Evolutionary conservation across 2,888 invertebrate genomes (phyloP).

Genomic region (Drosophila infuscata): DNA sequence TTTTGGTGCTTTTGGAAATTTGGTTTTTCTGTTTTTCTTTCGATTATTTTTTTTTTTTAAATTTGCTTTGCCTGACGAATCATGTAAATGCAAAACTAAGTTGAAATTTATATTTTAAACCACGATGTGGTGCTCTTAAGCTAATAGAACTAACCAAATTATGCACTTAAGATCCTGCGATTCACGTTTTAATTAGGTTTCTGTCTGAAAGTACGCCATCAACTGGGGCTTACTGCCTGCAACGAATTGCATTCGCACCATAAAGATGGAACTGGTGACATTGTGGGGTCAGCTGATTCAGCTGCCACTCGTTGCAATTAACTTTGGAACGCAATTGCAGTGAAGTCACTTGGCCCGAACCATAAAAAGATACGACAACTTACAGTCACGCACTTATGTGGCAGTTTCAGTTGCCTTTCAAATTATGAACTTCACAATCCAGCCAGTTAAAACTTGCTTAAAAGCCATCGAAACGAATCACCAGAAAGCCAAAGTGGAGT

Average conservation of each 20-base stretch:
- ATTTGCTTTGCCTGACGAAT: constrained; percentile 50
- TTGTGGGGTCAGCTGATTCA: constrained; percentile 28
- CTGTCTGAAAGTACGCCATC: constrained; percentile 27
- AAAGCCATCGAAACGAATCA: neutral
- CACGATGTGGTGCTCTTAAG: constrained; percentile 56
- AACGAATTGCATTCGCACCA: constrained; percentile 30
- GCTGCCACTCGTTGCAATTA: constrained; percentile 49
- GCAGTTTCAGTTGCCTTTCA: constrained; percentile 31
- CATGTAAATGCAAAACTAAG: constrained; percentile 72
- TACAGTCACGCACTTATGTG: constrained; percentile 39
- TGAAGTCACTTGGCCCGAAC: constrained; percentile 26
- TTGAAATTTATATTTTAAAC: constrained; percentile 49
- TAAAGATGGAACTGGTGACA: constrained; percentile 22
- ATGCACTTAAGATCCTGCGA: constrained; percentile 13
- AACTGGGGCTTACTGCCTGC: constrained; percentile 31
- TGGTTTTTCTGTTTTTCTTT: constrained; percentile 9
- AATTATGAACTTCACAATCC: constrained; percentile 42
- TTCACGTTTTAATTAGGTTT: constrained; percentile 34
- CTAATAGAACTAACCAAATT: constrained; percentile 70
- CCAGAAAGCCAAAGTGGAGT: neutral
- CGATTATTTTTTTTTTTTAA: constrained; percentile 9
- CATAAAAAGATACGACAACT: constrained; percentile 57
- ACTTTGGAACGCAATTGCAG: constrained; percentile 41
- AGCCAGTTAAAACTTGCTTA: constrained; percentile 4
- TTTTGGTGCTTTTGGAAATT: constrained; percentile 57